A percentile compares a stretch with the other conserved stretches of the same genome.
These are phyloP conservation scores for Ceuthmochares aereus DNA, from an alignment of 2,113 vertebrate species.

Conservation along the genomic window DNA sequence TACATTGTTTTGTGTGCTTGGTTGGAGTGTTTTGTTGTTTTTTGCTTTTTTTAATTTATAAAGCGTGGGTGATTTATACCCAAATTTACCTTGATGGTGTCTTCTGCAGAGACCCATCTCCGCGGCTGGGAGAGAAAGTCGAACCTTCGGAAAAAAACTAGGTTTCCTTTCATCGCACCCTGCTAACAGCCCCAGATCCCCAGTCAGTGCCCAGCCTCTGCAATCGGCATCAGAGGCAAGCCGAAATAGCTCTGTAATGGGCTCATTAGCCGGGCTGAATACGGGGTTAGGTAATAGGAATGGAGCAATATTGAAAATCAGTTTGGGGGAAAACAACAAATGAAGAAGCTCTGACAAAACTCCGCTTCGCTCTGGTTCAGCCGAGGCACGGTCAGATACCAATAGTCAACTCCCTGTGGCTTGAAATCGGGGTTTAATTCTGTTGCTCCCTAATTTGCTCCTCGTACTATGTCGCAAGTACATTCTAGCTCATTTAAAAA, in stretches of 20 bases:
- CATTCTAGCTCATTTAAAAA: background rate
- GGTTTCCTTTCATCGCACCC: background rate
- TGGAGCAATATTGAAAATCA: background rate
- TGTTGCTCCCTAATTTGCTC: background rate
- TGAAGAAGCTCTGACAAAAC: constrained; percentile 34
- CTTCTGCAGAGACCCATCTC: background rate
- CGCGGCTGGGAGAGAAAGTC: background rate
- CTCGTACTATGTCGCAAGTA: background rate
- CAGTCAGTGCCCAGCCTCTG: background rate
- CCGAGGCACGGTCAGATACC: background rate
- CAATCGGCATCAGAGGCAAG: background rate
- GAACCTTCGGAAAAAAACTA: background rate
- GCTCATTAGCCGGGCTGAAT: background rate
- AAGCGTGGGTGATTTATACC: background rate
- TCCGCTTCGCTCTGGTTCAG: background rate
- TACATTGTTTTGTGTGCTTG: background rate
- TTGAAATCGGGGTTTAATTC: background rate
- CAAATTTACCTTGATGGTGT: background rate
- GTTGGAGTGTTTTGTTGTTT: background rate
- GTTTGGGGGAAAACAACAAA: background rate
- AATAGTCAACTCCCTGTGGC: background rate
- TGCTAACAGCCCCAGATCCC: background rate
- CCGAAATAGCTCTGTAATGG: background rate
- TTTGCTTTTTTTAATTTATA: background rate
- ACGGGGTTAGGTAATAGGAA: background rate